These are phyloP conservation scores for Oryzias curvinotus DNA, from an alignment of 2,113 vertebrate species.

Conservation along the genomic window DNA sequence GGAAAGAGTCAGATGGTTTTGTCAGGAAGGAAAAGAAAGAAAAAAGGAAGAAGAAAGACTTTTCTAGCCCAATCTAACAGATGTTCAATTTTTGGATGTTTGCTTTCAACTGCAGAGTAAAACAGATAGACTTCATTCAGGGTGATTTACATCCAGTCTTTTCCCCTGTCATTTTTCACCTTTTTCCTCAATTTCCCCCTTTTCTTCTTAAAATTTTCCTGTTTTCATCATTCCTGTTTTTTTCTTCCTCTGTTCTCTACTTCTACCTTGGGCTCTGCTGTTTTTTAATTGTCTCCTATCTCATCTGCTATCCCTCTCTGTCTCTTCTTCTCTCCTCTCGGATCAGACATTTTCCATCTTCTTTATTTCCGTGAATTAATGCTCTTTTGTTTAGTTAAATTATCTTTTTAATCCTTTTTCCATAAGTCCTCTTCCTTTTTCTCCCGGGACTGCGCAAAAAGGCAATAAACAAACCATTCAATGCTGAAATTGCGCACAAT, in stretches of 20 bases:
- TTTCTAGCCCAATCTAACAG: constrained; percentile 55
- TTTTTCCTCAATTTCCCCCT: not conserved
- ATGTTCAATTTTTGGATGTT: constrained; percentile 48
- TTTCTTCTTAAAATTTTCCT: not conserved
- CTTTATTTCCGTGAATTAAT: not conserved
- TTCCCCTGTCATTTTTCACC: not conserved
- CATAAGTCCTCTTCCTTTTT: accelerated
- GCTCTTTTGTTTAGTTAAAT: not conserved
- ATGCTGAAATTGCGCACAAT: too few relatives aligned
- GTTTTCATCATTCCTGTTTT: not conserved
- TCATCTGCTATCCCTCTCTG: not conserved
- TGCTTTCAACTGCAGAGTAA: constrained; percentile 37
- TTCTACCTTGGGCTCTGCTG: not conserved
- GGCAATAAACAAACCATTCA: not conserved
- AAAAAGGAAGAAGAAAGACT: constrained; percentile 9
- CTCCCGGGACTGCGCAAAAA: not conserved
- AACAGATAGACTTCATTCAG: constrained; percentile 18
- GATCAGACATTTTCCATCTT: not conserved
- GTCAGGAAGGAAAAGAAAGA: constrained; percentile 22
- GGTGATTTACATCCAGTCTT: constrained; percentile 31
- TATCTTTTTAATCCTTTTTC: not conserved
- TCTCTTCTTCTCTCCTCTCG: not conserved
- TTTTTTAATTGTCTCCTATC: not conserved
- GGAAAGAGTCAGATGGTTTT: constrained; percentile 25
- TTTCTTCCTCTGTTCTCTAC: not conserved